Base-by-base conservation (phyloP, 2,797 vertebrate genomes). In the Squalus acanthias region DNA sequence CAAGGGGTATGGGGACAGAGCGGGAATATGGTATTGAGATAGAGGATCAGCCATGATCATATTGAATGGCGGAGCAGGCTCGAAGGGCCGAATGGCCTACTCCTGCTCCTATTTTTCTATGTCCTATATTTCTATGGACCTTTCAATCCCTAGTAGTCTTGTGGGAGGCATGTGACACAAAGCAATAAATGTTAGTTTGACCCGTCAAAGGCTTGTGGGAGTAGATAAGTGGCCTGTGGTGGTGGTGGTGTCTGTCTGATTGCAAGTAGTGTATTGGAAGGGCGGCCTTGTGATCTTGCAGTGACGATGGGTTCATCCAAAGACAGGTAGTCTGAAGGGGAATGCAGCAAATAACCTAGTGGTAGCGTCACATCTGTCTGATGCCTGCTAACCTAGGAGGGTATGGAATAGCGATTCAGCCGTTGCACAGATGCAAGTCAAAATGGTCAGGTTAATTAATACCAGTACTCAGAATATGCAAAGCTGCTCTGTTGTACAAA, bases 331-430 rank as follows among this genome's bases (percentile, higher is more conserved):
- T 60, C 8, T 89, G 9, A 82, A 91, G 85, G 3, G 88, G 60
- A 91, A 91, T 91, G 88, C 88, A 91, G 33, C 88, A 91, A 76
- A 57, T n/a, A 91, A 91, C 33, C 50, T n/a, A 91, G 88, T 91
- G 10, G 57, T n/a, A 33, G 29, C 17, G 57, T 63, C 57, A 91
- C 57, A 91, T 63, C 88, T 57, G 22, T 91, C 57, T 63, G 9
- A 91, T 91, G 29, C 17, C 57, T 63, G 57, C 88, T 91, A 13
- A 91, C 5, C 12, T 26, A 33, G 88, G 57, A 91, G 88, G 29
- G 29, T 33, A 33, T 63, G 88, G 26, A 57, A 53, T 24, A 63
- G 4, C 33, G 24, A 63, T 91, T 91, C 26, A 15, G 74, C 74
- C 29, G 13, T 76, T 76, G 12, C 74, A 76, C 8, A n/a, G n/a